A percentile compares a stretch with the other conserved stretches of the same genome.
These are phyloP conservation scores for Candidula unifasciata DNA, from an alignment of 2,888 invertebrate species.

Conservation along the genomic window DNA sequence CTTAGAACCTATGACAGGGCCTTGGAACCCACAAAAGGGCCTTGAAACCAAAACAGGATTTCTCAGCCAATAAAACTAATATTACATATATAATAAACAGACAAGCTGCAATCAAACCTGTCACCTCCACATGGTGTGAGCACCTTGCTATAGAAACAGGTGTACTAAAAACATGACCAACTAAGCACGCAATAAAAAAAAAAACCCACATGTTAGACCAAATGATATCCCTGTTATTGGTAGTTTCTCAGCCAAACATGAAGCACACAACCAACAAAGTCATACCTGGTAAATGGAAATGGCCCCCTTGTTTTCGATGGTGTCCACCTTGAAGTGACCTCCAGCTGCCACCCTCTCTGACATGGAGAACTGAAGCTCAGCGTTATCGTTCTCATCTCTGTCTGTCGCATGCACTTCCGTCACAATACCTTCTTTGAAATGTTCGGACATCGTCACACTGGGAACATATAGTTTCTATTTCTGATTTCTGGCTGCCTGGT, in stretches of 20 bases:
- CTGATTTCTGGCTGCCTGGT: not conserved
- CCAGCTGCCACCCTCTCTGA: slow-evolving; percentile 55
- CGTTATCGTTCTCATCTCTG: slow-evolving; percentile 83
- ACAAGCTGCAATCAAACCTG: too few species aligned
- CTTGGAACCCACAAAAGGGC: too few species aligned
- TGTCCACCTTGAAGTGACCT: slow-evolving; percentile 66
- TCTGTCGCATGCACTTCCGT: slow-evolving; percentile 73
- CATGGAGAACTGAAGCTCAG: slow-evolving; percentile 91
- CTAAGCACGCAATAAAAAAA: too few species aligned
- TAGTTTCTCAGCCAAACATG: not conserved
- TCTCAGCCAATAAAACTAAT: too few species aligned
- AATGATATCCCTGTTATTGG: too few species aligned
- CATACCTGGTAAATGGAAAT: slow-evolving; percentile 66
- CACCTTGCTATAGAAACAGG: too few species aligned
- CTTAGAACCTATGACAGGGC: too few species aligned
- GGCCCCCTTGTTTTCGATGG: slow-evolving; percentile 66
- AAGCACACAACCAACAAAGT: not conserved
- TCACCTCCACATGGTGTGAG: too few species aligned
- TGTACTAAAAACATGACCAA: too few species aligned
- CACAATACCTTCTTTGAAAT: slow-evolving; percentile 62
- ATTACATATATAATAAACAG: too few species aligned
- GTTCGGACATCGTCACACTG: slow-evolving; percentile 64
- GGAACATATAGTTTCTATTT: not conserved
- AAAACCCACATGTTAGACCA: too few species aligned
- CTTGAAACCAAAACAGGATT: too few species aligned